Evolutionary conservation across 2,797 vertebrate genomes (phyloP), one percentile per base, ranked within the genome.

Genomic region (Antennarius maculatus): DNA sequence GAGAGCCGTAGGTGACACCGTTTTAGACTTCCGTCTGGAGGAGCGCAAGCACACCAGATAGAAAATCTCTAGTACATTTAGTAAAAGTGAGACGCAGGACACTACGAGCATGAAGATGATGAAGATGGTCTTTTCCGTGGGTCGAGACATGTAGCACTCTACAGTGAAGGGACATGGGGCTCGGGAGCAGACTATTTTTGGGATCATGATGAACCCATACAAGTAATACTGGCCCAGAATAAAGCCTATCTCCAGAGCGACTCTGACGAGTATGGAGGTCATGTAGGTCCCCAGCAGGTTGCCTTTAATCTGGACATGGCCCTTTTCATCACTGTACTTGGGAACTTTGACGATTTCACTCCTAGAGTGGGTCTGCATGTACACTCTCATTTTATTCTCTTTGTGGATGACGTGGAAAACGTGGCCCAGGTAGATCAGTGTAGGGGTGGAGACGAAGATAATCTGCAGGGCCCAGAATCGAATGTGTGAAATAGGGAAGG

Each of bases 381-480:
- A 87, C 4, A 94, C 93, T 86, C 95, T 95, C 37, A 97, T 63
- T 45, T 97, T 99, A 50, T 97, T 95, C 89, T 98, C 97, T 85
- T 97, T 95, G 71, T 95, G 93, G 91, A 97, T 93, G 39, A 99
- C 79, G 0, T 98, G 96, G 79, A 97, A 88, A 28, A 97, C 97
- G 0, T 99, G 97, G 0, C 94, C 97, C 5, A 98, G 93, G 87
- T 99, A 98, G 79, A 98, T 58, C 37, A 98, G 94, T 0, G 96
- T 96, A 0, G 96, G 97, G 0, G 96, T 94, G 0, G 97, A 96
- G 46, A 97, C 94, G 6, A 97, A 96, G 89, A 98, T 97, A 74
- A 98, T 97, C 87, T 99, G 96, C 57, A 98, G 93, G 57, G 97
- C 95, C 97, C 97, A 97, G 90, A 98, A 97, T 42, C 97, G 95